Evolutionary conservation across 23 tunicate species (phyloP), one percentile per base, ranked within the genome.

Genomic region (Halocynthia aurantium): DNA sequence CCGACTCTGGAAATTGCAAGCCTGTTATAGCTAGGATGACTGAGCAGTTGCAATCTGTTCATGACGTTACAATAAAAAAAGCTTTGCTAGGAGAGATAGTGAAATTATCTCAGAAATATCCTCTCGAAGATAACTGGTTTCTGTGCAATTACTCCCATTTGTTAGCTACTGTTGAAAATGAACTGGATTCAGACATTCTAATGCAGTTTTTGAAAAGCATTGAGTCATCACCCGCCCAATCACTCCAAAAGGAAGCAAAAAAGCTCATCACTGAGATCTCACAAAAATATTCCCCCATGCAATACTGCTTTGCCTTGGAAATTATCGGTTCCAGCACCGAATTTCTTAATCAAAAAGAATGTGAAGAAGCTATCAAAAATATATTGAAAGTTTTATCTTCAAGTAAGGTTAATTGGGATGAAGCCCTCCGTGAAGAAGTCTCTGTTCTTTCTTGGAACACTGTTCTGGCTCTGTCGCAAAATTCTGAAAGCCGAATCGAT

Each of bases 121-220:
- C 70, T 10, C 22, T 65, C 49, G 19, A 11, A 20, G 70, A 65
- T 20, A 65, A 74, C 56, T 74, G 78, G 78, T 21, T 74, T n/a
- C n/a, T 74, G 13, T 22, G 20, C 21, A 52, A 74, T 74, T 74
- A 54, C 56, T 8, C 19, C 19, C 13, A 0, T 53, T 21, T 74
- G 31, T 54, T 74, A 50, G 50, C 50, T 8, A 22, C n/a, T n/a
- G 8, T 52, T 54, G 64, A 54, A 2, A 18, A 20, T 53, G 57
- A 53, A 5, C n/a, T 74, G 31, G 62, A 53, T 74, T 65, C 31
- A 1, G n/a, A 40, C n/a, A 10, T 65, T 8, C 22, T 10, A 10
- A 65, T 20, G 31, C 22, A 49, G 31, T 40, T 65, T 65, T 40
- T 65, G 31, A 65, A 20, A 15, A 20, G 70, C 31, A 20, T 65